Evolutionary conservation across 2,113 vertebrate species (phyloP), one percentile per base, ranked within the genome.

Genomic region (Eolophus roseicapilla): DNA sequence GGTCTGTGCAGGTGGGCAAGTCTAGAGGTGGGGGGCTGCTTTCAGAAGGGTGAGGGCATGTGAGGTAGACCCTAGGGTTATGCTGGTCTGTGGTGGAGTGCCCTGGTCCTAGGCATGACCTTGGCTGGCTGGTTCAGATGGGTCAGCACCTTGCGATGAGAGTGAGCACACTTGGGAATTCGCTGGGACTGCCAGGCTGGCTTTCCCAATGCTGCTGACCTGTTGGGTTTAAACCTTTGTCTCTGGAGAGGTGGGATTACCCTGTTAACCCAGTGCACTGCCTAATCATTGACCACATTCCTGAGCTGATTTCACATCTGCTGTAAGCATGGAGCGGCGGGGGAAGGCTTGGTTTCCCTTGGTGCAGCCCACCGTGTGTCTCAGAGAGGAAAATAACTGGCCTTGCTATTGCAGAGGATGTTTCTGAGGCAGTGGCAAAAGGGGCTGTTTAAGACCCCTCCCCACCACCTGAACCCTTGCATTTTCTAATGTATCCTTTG

Each of bases 401-500:
- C 28, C 49, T 43, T 1, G 5, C 62, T 55, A 3, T 23, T 9
- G 21, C 8, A 3, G 29, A 44, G 50, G 39, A 27, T 11, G 7
- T 35, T n/a, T 59, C 47, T 44, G 59, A 81, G 53, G 53, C n/a
- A 46, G 43, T 5, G 2, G 75, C 43, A 80, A 50, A 55, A 92
- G 46, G 79, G 62, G 55, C 43, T 94, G 28, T 53, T 25, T 43
- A 23, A 93, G 47, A 29, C 64, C 69, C 39, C 65, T 91, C 84
- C 73, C 49, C 33, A 44, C 77, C 44, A 95, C 94, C 90, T 88
- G 77, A 90, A 95, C 88, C 86, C 52, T 17, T 81, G 52, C 68
- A 70, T 95, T 97, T 95, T 90, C 82, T 90, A 86, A 92, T 82
- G 17, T 57, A 83, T 94, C 85, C 76, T 92, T 83, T 86, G 35